Evolutionary conservation across 2,113 vertebrate genomes (phyloP).

Genomic region (Nothocercus nigrocapillus): DNA sequence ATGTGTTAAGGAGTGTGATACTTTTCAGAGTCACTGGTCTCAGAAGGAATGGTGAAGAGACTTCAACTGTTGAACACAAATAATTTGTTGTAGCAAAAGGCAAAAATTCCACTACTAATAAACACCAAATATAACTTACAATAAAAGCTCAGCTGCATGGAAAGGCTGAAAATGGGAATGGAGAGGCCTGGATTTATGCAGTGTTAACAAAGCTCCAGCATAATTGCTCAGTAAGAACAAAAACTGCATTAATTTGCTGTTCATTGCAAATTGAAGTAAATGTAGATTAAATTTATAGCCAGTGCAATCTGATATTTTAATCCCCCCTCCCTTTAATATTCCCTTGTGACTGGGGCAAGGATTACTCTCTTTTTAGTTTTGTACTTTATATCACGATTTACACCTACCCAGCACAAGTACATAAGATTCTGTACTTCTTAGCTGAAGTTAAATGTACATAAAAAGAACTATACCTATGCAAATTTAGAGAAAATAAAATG

Average conservation of each 20-base stretch:
- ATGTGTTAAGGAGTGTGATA: neutral
- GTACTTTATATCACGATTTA: neutral
- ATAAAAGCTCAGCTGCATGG: neutral
- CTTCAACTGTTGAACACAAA: neutral
- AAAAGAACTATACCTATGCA: neutral
- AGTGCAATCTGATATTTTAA: neutral
- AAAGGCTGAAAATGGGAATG: neutral
- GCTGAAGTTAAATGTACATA: neutral
- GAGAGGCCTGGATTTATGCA: neutral
- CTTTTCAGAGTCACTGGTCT: neutral
- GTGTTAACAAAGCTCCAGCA: neutral
- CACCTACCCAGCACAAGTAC: neutral
- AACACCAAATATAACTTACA: neutral
- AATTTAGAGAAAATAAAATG: neutral
- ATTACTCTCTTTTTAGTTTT: neutral
- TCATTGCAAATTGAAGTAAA: neutral
- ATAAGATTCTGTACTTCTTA: neutral
- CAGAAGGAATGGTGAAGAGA: neutral
- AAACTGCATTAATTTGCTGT: neutral
- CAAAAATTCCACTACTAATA: neutral
- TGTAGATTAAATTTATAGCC: neutral
- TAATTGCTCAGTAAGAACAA: neutral
- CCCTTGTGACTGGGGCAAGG: neutral
- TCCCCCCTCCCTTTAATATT: neutral
- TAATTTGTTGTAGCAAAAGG: neutral